Conservation (phyloP, 2,797 vertebrate genomes). For the Rallus crepitans region DNA sequence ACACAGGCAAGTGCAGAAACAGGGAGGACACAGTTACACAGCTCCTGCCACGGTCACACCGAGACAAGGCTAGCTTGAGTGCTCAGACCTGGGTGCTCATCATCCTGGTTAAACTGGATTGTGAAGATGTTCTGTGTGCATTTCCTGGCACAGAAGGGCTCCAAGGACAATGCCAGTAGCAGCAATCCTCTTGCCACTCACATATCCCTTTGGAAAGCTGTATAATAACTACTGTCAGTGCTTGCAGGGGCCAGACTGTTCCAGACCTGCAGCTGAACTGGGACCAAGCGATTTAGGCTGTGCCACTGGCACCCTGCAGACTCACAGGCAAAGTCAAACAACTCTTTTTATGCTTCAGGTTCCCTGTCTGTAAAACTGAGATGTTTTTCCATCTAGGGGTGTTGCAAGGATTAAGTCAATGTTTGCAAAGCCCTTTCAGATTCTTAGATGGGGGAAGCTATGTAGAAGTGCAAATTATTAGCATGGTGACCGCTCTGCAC, state of each 20-base stretch:
- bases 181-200: constrained; percentile 24
- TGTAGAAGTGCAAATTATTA: constrained; percentile 24
- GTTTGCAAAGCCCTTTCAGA: constrained; percentile 51
- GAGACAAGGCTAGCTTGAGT: not conserved
- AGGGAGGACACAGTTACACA: not conserved
- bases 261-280: constrained; percentile 23
- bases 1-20: not conserved
- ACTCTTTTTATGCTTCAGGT: not conserved
- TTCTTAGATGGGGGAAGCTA: constrained; percentile 14
- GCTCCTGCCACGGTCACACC: not conserved
- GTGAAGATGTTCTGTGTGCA: not conserved
- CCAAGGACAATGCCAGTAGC: constrained; percentile 39
- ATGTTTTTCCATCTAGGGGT: not conserved
- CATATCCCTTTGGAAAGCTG: constrained; percentile 28
- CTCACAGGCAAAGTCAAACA: not conserved
- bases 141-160: constrained; percentile 7
- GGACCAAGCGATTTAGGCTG: constrained; percentile 4
- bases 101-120: not conserved
- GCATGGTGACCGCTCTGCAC: not conserved
- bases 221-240: not conserved
- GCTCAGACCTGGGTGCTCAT: not conserved
- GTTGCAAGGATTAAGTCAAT: constrained; percentile 50
- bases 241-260: constrained; percentile 1
- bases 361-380: not conserved
- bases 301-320: constrained; percentile 14